A percentile compares a stretch with the other conserved stretches of the same genome.
These are phyloP conservation scores for Girardia tigrina DNA, from an alignment of 2,888 invertebrate genomes.

Conservation along the genomic window DNA sequence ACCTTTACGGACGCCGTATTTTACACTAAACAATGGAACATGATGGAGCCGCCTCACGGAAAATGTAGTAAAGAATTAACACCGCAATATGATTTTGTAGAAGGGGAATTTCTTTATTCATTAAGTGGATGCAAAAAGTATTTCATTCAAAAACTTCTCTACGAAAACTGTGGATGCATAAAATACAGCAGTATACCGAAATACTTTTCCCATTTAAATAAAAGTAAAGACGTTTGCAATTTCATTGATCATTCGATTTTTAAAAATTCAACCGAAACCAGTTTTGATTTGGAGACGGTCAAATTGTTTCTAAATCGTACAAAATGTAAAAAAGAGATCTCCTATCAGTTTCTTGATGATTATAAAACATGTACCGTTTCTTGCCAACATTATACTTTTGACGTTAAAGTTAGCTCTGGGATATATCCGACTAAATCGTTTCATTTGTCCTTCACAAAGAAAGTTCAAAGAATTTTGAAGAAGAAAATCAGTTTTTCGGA, in stretches of 20 bases:
- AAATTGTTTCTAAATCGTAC: neutral
- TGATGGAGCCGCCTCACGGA: conserved; percentile 36
- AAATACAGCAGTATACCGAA: conserved; percentile 27
- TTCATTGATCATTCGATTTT: neutral
- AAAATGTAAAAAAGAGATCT: neutral
- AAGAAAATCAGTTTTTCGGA: neutral
- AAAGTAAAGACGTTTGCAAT: neutral
- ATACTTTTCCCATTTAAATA: neutral
- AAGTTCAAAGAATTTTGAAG: neutral
- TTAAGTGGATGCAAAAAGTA: conserved; percentile 29
- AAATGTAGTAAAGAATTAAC: conserved; percentile 26
- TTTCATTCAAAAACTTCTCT: neutral
- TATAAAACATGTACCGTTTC: conserved; percentile 25
- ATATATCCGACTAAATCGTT: conserved; percentile 35
- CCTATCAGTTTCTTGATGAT: neutral
- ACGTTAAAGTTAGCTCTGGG: conserved; percentile 34
- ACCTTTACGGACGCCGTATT: conserved; percentile 34
- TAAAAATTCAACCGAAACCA: neutral
- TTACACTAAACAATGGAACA: conserved; percentile 35
- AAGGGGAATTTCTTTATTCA: conserved; percentile 31
- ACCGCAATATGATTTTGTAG: neutral
- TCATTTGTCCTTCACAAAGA: neutral
- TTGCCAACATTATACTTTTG: conserved; percentile 35
- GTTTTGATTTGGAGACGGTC: neutral
- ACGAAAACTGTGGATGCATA: conserved; percentile 20